Base-by-base conservation (phyloP, 2,888 invertebrate genomes). In the Pollenia labialis region DNA sequence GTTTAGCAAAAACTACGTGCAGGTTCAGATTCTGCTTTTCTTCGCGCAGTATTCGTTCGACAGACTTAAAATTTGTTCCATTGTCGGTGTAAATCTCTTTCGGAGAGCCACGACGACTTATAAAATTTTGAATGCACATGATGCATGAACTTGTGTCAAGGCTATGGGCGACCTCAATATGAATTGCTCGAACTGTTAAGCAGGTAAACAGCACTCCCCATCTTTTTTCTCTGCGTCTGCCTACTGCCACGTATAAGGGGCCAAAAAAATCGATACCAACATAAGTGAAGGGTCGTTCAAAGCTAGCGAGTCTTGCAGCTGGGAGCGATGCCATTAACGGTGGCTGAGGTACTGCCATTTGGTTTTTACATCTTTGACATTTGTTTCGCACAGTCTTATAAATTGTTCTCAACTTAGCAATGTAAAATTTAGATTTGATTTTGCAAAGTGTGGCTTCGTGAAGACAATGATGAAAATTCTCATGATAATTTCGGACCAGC, bases 191-290 rank as follows among this genome's bases (percentile, higher is more conserved):
- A 14, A 85, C 52, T 2, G 87, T 89, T 3, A 89, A 46, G 60
- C 88, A 89, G 0, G 89, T 89, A 12, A 89, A 88, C 48, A 88
- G 50, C 11, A 88, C 88, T 1, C 85, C 85, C 88, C 88, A 89
- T 46, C 84, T 58, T n/a, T 89, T 89, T 52, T 89, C 88, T 4
- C 60, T 46, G 4, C 81, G 66, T 62, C 85, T 74, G n/a, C 88
- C 88, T 32, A 87, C 56, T 12, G 77, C 69, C 7, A 87, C 87
- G 12, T 71, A 44, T 0, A 89, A 10, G 12, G 88, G 88, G 1
- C 88, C 88, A 50, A 89, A 89, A 46, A 85, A 89, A 18, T 89
- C 88, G 12, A 89, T 54, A n/a, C 85, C 88, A 1, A 84, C 86
- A 18, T 76, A 88, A 3, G 87, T 88, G n/a, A 89, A 89, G 2